Conservation (phyloP, 2,888 invertebrate genomes). For the Amaurobius ferox region DNA sequence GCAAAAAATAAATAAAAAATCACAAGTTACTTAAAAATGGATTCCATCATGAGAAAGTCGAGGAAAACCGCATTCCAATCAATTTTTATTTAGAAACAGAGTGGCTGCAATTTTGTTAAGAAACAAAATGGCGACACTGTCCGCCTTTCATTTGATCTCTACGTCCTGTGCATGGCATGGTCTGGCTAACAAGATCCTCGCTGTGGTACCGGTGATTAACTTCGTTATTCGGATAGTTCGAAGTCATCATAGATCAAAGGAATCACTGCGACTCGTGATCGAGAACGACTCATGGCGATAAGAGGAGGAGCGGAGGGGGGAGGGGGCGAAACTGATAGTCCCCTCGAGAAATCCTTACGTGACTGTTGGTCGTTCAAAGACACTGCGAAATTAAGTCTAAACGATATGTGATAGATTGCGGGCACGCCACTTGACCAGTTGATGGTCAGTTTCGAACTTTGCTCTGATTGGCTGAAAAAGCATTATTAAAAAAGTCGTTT, state of each 20-base stretch:
- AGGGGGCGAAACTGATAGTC: conserved; percentile 8
- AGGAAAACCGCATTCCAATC: too few relatives aligned
- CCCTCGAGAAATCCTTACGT: not conserved
- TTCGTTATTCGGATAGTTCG: conserved; percentile 56
- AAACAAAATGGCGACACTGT: too few relatives aligned
- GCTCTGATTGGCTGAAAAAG: too few relatives aligned
- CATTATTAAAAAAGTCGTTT: too few relatives aligned
- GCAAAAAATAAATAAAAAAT: too few relatives aligned
- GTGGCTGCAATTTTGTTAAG: too few relatives aligned
- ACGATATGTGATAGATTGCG: not conserved
- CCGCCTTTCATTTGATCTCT: too few relatives aligned
- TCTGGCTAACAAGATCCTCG: conserved; percentile 26
- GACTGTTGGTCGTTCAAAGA: not conserved
- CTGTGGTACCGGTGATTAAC: conserved; percentile 57
- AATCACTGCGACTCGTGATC: conserved; percentile 22
- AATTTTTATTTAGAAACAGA: too few relatives aligned
- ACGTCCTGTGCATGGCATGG: not conserved
- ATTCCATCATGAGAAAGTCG: too few relatives aligned
- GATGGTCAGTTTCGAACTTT: too few relatives aligned
- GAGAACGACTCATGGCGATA: not conserved
- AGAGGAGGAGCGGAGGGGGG: not conserved
- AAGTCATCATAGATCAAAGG: conserved; percentile 62
- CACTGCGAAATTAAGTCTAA: not conserved
- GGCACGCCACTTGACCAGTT: too few relatives aligned
- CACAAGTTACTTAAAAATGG: too few relatives aligned